phyloP scores from a whole-genome alignment of 1,140 invertebrate species.

The Adoxophyes honmai region DNA sequence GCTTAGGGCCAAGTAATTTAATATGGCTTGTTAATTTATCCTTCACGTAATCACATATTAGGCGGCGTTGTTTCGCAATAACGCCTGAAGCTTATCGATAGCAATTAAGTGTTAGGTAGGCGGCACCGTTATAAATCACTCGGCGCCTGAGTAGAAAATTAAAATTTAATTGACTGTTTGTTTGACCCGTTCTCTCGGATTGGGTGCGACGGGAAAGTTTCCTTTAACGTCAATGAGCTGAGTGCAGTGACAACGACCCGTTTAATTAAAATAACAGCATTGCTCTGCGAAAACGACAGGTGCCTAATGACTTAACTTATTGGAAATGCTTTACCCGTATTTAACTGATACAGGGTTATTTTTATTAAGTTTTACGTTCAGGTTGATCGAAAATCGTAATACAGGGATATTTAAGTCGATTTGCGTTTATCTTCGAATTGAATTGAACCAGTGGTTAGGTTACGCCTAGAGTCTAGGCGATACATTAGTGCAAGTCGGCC shows the following conservation, averaged over 20 bases:
- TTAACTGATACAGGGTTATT: too few relatives aligned
- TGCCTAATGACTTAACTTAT: not conserved
- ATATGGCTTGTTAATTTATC: not conserved
- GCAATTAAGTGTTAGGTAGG: not conserved
- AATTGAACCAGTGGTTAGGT: too few relatives aligned
- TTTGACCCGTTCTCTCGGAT: not conserved
- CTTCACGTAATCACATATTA: not conserved
- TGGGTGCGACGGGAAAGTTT: not conserved
- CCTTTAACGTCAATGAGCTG: constrained; percentile 12
- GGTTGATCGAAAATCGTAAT: too few relatives aligned
- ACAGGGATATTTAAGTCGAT: too few relatives aligned
- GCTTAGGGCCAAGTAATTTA: not conserved
- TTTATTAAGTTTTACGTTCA: too few relatives aligned
- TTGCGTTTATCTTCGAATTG: too few relatives aligned
- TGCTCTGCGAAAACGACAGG: not conserved
- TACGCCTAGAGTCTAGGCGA: too few relatives aligned
- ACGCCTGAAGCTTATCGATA: constrained; percentile 1
- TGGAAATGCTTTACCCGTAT: too few relatives aligned
- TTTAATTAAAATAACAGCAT: constrained; percentile 41
- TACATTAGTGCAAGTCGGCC: too few relatives aligned
- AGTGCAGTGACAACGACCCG: constrained; percentile 17
- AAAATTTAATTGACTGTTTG: not conserved
- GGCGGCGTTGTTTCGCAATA: not conserved
- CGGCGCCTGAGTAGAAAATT: not conserved
- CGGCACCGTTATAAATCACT: not conserved